Percentiles rank a stretch among this genome's conserved stretches.
Evolutionary conservation across 2,797 vertebrate species (phyloP).

Genomic region (Kryptopterus vitreolus): DNA sequence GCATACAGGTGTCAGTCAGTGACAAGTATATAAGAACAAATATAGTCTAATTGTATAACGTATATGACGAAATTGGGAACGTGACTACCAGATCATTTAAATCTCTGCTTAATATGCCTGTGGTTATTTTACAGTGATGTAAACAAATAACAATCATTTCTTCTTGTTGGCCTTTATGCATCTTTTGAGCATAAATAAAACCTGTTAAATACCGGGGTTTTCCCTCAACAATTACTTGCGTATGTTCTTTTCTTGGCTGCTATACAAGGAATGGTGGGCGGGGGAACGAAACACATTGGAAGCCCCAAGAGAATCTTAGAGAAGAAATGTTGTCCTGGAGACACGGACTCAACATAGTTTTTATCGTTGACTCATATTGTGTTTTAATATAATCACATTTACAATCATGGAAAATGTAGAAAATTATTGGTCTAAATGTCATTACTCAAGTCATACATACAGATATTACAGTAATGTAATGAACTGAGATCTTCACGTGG

Average conservation of each 20-base stretch:
- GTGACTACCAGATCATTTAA: slow-evolving; percentile 74
- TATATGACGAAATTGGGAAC: slow-evolving; percentile 51
- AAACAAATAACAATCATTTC: slow-evolving; percentile 56
- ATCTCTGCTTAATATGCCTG: slow-evolving; percentile 67
- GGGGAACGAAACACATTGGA: not conserved
- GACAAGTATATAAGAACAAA: slow-evolving; percentile 26
- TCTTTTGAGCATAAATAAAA: slow-evolving; percentile 71
- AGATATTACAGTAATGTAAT: not conserved
- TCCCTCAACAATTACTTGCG: not conserved
- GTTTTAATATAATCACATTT: not conserved
- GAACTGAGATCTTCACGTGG: not conserved
- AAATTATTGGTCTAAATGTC: not conserved
- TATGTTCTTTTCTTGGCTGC: not conserved
- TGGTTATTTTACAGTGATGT: slow-evolving; percentile 66
- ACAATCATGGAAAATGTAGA: not conserved
- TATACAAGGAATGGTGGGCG: not conserved
- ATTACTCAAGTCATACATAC: not conserved
- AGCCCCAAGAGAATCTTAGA: not conserved
- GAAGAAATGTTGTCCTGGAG: not conserved
- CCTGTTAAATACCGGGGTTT: not conserved
- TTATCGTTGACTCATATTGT: not conserved
- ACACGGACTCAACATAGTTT: not conserved
- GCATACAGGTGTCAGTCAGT: not conserved
- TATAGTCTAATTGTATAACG: not conserved
- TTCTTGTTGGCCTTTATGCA: slow-evolving; percentile 66